Evolutionary conservation across 2,113 vertebrate species (phyloP).

Genomic region (Thryonomys swinderianus): DNA sequence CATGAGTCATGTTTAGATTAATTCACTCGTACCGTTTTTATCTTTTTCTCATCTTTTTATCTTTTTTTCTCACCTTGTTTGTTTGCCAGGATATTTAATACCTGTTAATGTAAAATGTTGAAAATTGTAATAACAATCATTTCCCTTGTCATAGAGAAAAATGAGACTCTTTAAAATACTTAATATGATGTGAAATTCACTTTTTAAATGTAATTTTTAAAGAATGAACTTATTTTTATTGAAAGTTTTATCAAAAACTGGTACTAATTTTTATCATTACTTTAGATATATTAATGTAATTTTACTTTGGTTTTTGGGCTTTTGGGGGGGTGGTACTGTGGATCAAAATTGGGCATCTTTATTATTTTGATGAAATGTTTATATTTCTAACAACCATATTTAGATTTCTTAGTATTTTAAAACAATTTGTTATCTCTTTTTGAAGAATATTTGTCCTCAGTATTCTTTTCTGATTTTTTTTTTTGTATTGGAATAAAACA

Average conservation of each 20-base stretch:
- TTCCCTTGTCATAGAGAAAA: not conserved
- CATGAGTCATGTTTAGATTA: not conserved
- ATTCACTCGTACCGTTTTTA: not conserved
- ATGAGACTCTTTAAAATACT: not conserved
- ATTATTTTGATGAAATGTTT: not conserved
- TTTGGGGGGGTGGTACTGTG: too few species aligned
- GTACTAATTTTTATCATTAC: not conserved
- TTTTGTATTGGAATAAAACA: not conserved
- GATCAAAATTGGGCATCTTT: too few species aligned
- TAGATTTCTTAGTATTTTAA: not conserved
- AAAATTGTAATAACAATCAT: not conserved
- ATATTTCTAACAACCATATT: not conserved
- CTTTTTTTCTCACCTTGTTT: too few species aligned
- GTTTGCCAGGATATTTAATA: not conserved
- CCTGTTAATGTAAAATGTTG: not conserved
- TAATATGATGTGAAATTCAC: not conserved
- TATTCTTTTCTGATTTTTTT: not conserved
- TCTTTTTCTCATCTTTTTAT: not conserved
- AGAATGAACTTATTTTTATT: not conserved
- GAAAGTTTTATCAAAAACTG: not conserved
- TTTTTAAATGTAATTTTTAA: not conserved
- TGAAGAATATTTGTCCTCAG: not conserved
- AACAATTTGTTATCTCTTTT: not conserved
- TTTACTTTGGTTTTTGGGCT: not conserved
- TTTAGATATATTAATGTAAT: not conserved